Evolutionary conservation across 2,797 vertebrate genomes (phyloP), one percentile per base, ranked within the genome.

Genomic region (Poecilia wingei): DNA sequence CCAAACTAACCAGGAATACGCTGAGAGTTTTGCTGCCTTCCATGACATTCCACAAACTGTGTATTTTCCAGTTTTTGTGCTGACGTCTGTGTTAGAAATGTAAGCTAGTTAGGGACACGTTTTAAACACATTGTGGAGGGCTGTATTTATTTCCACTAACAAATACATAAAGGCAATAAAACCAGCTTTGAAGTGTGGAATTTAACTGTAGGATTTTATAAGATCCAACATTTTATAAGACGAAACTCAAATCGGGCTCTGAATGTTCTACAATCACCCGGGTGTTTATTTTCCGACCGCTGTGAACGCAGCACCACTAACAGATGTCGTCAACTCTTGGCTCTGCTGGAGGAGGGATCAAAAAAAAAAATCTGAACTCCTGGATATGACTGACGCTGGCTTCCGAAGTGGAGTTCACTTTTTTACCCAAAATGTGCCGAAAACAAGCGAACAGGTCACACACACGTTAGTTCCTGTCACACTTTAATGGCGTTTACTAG

Each of bases 281-380:
- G 0, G 0, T 0, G 0, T 1, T 18, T 1, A 28, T 10, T 82
- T 81, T 73, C 79, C 88, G 70, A 79, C 66, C 1, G 78, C 0
- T 0, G 0, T 88, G 83, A 93, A 92, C 31, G 85, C 89, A 74
- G 22, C 92, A 22, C 0, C 41, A 1, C 36, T 69, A 87, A 88
- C 93, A 93, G 90, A 95, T 91, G 94, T 91, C 93, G 91, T 94
- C 89, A 89, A 86, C 89, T 85, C 84, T 80, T 43, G 9, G 83
- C 68, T 72, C 84, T 55, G 20, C 28, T 9, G 66, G 70, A 82
- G 88, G 91, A 84, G 87, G 89, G 84, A 83, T 75, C 86, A 72
- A 31, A 86, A 18, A 64, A 61, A 57, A 57, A 91, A 92, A 84
- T 89, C 91, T 79, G 39, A 90, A 87, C 88, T 92, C 83, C 92